Evolutionary conservation across 2,113 vertebrate species (phyloP).

Genomic region (Butorides virescens): DNA sequence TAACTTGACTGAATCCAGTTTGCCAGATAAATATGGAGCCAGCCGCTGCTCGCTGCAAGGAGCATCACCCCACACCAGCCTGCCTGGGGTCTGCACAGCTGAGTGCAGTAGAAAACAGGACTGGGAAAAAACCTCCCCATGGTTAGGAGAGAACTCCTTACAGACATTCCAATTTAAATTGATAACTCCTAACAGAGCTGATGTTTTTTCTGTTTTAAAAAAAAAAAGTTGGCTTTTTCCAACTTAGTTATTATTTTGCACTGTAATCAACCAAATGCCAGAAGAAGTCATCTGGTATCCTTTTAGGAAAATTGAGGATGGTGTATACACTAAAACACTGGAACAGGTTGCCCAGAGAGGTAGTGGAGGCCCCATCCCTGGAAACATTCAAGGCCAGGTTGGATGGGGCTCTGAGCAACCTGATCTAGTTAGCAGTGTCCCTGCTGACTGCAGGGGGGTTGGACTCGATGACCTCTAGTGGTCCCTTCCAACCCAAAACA

Average conservation of each 20-base stretch:
- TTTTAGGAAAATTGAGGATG: background rate
- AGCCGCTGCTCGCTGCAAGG: background rate
- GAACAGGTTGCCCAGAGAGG: too few species aligned
- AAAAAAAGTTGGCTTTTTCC: background rate
- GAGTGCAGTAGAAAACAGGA: background rate
- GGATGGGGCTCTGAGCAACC: too few species aligned
- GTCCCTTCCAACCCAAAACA: too few species aligned
- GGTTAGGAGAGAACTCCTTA: background rate
- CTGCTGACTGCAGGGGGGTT: too few species aligned
- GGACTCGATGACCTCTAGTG: too few species aligned
- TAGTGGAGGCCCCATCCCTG: too few species aligned
- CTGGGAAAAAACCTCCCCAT: background rate
- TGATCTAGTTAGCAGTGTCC: too few species aligned
- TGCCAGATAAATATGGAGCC: background rate
- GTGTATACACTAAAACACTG: too few species aligned
- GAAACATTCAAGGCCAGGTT: too few species aligned
- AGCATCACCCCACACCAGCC: background rate
- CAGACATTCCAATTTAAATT: background rate
- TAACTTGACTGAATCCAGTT: background rate
- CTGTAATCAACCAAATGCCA: background rate
- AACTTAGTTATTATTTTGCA: background rate
- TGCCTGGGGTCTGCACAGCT: background rate
- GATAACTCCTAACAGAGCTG: background rate
- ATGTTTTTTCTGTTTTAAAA: accelerated
- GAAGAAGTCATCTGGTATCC: background rate